These are phyloP conservation scores for Micrastur ruficollis DNA, from an alignment of 2,797 vertebrate species.

Conservation along the genomic window DNA sequence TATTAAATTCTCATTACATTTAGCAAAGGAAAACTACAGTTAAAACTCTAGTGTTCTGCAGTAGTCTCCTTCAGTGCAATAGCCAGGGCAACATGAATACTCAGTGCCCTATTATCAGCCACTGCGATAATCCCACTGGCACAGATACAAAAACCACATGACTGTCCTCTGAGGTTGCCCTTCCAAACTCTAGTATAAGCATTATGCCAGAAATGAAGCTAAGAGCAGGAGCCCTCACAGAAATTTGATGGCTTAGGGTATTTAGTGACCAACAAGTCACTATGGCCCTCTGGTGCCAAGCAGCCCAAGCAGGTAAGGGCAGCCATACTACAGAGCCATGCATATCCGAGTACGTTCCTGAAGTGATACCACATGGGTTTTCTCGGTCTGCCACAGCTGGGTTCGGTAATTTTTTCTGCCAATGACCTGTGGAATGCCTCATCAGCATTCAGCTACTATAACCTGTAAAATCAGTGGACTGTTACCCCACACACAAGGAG, in stretches of 20 bases:
- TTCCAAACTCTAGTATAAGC: not conserved
- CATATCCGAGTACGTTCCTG: not conserved
- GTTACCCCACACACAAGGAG: not conserved
- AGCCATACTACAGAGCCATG: not conserved
- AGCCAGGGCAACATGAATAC: not conserved
- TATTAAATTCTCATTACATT: not conserved
- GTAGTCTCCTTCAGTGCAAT: not conserved
- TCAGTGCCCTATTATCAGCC: not conserved
- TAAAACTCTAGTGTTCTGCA: not conserved
- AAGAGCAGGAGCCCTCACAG: not conserved
- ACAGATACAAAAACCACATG: not conserved
- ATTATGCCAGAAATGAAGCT: not conserved
- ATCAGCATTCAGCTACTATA: not conserved
- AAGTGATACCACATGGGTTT: not conserved
- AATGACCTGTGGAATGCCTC: not conserved
- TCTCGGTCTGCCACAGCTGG: not conserved
- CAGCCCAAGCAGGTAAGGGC: not conserved
- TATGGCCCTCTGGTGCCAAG: not conserved
- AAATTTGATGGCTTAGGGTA: not conserved
- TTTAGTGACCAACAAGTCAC: not conserved
- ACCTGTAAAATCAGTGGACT: not conserved
- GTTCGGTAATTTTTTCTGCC: not conserved
- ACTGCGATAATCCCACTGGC: not conserved
- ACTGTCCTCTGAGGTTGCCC: not conserved
- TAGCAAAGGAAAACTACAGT: not conserved